Evolutionary conservation across 2,113 vertebrate species (phyloP).

Genomic region (Indri indri): DNA sequence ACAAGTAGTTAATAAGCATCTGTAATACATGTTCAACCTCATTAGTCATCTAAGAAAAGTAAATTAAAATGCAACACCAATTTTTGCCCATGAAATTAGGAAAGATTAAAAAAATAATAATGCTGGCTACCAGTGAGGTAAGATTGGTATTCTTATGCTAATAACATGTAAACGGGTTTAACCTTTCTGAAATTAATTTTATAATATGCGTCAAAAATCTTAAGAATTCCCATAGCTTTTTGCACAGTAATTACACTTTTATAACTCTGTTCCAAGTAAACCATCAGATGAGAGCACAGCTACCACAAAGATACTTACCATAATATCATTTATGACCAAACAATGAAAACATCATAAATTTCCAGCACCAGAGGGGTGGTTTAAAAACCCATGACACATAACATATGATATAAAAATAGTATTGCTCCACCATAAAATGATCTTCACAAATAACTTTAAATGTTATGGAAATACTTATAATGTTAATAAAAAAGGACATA

Average conservation of each 20-base stretch:
- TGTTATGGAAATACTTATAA: not conserved
- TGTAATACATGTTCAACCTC: not conserved
- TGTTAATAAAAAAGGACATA: not conserved
- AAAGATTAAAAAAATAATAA: not conserved
- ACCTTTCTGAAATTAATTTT: conserved; percentile 22
- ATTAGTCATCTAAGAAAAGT: not conserved
- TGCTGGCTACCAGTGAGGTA: not conserved
- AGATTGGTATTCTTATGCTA: not conserved
- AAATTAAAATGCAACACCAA: not conserved
- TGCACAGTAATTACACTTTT: not conserved
- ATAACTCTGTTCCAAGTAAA: not conserved
- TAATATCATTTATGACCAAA: not conserved
- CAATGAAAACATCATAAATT: not conserved
- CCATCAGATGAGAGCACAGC: not conserved
- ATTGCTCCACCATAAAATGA: not conserved
- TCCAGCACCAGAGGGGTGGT: not conserved
- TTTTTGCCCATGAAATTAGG: conserved; percentile 30
- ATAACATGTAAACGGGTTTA: not conserved
- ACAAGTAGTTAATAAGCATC: not conserved
- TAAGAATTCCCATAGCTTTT: not conserved
- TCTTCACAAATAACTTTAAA: not conserved
- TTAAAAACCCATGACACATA: not conserved
- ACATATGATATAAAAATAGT: not conserved
- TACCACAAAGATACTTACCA: not conserved
- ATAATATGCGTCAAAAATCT: not conserved